These are phyloP conservation scores for Ophioninae sp. DNA, from an alignment of 2,888 invertebrate genomes.

Conservation along the genomic window DNA sequence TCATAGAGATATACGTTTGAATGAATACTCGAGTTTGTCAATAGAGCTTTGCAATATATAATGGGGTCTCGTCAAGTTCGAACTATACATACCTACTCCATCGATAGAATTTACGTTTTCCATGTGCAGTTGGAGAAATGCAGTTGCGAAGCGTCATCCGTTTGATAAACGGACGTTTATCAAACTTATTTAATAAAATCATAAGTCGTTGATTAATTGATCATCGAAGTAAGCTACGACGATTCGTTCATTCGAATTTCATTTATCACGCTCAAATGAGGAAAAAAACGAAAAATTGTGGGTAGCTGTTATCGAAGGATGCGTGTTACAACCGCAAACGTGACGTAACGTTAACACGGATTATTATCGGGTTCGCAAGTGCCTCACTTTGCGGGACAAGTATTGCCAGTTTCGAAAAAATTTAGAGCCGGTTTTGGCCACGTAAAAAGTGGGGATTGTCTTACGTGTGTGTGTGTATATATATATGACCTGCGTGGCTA, in stretches of 20 bases:
- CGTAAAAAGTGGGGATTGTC: slow-evolving; percentile 15
- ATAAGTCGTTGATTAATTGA: too few relatives aligned
- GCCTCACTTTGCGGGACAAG: slow-evolving; percentile 3
- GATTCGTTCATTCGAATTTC: too few relatives aligned
- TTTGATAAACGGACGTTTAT: too few relatives aligned
- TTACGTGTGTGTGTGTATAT: slow-evolving; percentile 29
- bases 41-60: slow-evolving; percentile 28
- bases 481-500: slow-evolving; percentile 38
- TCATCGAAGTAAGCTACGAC: too few relatives aligned
- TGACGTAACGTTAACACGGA: background rate
- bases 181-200: too few relatives aligned
- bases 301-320: background rate
- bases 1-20: slow-evolving; percentile 19
- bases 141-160: too few relatives aligned
- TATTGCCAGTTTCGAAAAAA: slow-evolving; percentile 10
- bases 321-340: background rate
- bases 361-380: background rate
- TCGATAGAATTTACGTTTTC: background rate
- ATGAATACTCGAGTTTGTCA: slow-evolving; percentile 36
- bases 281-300: too few relatives aligned
- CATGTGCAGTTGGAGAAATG: background rate
- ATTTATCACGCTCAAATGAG: too few relatives aligned
- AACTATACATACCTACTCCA: background rate
- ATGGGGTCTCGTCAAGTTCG: slow-evolving; percentile 29
- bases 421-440: slow-evolving; percentile 23